Evolutionary conservation across 2,888 invertebrate species (phyloP), one percentile per base, ranked within the genome.

Genomic region (Acanthopleura granulata): DNA sequence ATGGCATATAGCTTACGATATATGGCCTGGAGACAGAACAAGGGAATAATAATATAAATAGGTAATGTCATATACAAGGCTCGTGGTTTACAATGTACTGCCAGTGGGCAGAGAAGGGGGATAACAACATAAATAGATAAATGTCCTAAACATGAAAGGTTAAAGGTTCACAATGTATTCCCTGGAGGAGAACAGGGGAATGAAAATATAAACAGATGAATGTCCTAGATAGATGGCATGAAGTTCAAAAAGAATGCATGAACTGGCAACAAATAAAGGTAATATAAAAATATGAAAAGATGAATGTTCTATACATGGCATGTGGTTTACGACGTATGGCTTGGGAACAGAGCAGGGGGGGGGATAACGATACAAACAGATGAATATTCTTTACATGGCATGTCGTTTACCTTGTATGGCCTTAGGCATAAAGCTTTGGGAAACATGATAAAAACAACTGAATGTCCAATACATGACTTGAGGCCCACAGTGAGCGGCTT

Each of bases 141-240:
- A 93, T n/a, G 95, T 95, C 81, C 95, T 91, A 76, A n/a, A n/a
- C n/a, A n/a, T n/a, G n/a, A n/a, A n/a, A n/a, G n/a, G n/a, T n/a
- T n/a, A n/a, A n/a, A 96, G 90, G 88, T 95, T 94, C 61, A 93
- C 92, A 25, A 95, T 94, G 89, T 95, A 96, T 57, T 94, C 94
- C 86, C 95, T 91, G 84, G 22, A 84, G 29, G 12, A 9, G 12
- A 3, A 57, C 4, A 6, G 3, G 40, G 40, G 40, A 9, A 40
- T 40, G 9, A 40, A 6, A 3, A 40, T 40, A n/a, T n/a, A n/a
- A n/a, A 40, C 40, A 40, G 93, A n/a, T 93, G 92, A 79, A 96
- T 91, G 81, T 94, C 94, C 0, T 95, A n/a, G n/a, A 96, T 91
- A 81, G 94, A 94, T 0, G 95, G 95, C 81, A 95, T 91, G 76